Base-by-base conservation (phyloP, 2,888 invertebrate genomes). In the Hylaea fasciaria region DNA sequence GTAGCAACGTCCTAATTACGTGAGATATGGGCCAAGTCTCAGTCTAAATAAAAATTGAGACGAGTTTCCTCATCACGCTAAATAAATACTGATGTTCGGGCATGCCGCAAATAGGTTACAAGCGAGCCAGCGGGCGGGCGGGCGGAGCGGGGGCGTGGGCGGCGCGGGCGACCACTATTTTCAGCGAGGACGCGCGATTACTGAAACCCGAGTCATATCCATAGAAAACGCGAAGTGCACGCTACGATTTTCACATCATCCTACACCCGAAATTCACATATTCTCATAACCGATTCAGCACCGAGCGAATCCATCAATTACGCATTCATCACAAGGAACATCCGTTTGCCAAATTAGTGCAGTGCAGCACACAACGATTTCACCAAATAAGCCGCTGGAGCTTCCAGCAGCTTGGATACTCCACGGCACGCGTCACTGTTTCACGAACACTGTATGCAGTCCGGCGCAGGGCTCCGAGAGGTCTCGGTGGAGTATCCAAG, bases 71-170 rank as follows among this genome's bases (percentile, higher is more conserved):
- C 87, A 89, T 89, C 85, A 86, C 73, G 85, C 87, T 90, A 91
- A 90, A 91, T 89, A 91, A 91, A 91, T 89, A 89, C 86, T 85
- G 85, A 78, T 81, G 82, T 76, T 82, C 83, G 81, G 68, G 47
- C 61, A 84, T 81, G 88, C 89, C 91, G 89, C 91, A 91, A 91
- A 93, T 92, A 93, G 92, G 87, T 82, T 81, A 83, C 72, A 78
- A 74, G 84, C 81, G 73, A 68, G 77, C 72, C 43, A 28, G 78
- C 75, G 75, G 76, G 74, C 28, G 71, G 69, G 71, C 52, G 72
- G 49, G 61, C 70, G 69, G 63, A 62, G 62, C 63, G 63, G 71
- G 71, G 70, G 69, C 68, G 63, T 50, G 73, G 77, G 72, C 57
- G 73, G 76, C 62, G 73, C 65, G 65, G 77, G 70, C 73, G 70